Evolutionary conservation across 2,113 vertebrate species (phyloP).

Genomic region (Falcunculus frontatus): DNA sequence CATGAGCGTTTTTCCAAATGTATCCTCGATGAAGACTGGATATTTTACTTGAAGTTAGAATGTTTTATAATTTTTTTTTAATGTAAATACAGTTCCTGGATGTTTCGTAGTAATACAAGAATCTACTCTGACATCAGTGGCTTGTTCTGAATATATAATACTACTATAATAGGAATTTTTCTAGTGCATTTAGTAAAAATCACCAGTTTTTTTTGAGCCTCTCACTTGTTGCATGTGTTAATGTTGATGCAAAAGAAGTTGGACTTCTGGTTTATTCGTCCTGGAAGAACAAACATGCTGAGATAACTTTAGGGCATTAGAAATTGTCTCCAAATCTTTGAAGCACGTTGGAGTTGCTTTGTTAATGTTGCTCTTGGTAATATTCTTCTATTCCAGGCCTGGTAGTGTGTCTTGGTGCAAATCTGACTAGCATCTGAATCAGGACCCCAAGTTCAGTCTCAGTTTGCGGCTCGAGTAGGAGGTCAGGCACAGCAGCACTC

Average conservation of each 20-base stretch:
- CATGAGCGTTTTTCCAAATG: background rate
- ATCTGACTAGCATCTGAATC: background rate
- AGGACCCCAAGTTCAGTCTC: background rate
- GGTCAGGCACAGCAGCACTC: background rate
- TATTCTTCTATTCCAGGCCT: background rate
- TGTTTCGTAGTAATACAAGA: background rate
- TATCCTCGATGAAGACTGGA: background rate
- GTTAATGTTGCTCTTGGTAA: background rate
- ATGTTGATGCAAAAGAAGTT: background rate
- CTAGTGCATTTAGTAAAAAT: background rate
- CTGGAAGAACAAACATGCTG: background rate
- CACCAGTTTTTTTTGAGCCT: background rate
- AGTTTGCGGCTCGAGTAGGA: background rate
- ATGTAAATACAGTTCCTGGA: background rate
- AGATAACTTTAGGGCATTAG: background rate
- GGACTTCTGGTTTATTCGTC: background rate
- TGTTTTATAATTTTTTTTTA: background rate
- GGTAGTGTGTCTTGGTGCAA: background rate
- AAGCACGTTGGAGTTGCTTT: accelerated
- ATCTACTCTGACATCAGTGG: background rate
- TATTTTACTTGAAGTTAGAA: background rate
- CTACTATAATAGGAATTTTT: background rate
- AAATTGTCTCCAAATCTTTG: background rate
- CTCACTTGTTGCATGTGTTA: background rate
- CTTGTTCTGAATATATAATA: background rate